Conservation (phyloP, 2,888 invertebrate species). For the Serripes groenlandicus region DNA sequence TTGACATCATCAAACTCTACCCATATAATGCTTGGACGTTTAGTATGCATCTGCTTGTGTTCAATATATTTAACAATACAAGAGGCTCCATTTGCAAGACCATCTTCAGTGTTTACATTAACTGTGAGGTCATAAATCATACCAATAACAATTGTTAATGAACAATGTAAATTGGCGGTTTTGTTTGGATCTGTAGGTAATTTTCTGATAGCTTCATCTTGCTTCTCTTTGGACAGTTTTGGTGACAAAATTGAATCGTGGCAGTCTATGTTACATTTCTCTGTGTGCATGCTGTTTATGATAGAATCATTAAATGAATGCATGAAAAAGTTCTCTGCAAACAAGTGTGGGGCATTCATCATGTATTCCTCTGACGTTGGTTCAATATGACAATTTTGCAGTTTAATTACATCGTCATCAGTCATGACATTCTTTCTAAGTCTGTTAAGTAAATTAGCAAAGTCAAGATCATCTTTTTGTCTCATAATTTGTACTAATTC, state of each 20-base stretch:
- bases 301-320: slow-evolving; percentile 9
- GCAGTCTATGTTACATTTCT: slow-evolving; percentile 16
- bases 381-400: slow-evolving; percentile 5
- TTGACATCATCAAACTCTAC: slow-evolving; percentile 42
- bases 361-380: slow-evolving; percentile 1
- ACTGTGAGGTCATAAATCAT: slow-evolving; percentile 58
- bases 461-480: slow-evolving; percentile 61
- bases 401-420: slow-evolving; percentile 36
- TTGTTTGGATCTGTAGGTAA: slow-evolving; percentile 18
- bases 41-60: slow-evolving; percentile 34
- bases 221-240: slow-evolving; percentile 34
- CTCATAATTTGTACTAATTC: slow-evolving; percentile 61
- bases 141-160: slow-evolving; percentile 46
- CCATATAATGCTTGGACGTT: slow-evolving; percentile 59
- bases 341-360: slow-evolving; percentile 35
- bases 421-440: slow-evolving; percentile 46
- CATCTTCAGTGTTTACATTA: slow-evolving; percentile 57
- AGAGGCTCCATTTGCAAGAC: slow-evolving; percentile 45
- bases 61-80: slow-evolving; percentile 45
- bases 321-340: slow-evolving; percentile 45
- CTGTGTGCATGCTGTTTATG: slow-evolving; percentile 6
- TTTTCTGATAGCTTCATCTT: slow-evolving; percentile 22
- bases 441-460: slow-evolving; percentile 59
- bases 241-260: slow-evolving; percentile 15
- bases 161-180: slow-evolving; percentile 26